A percentile compares a stretch with the other conserved stretches of the same genome.
Conservation (phyloP, 35 echinoderm and acorn worm genomes). For the Eucidaris tribuloides region DNA sequence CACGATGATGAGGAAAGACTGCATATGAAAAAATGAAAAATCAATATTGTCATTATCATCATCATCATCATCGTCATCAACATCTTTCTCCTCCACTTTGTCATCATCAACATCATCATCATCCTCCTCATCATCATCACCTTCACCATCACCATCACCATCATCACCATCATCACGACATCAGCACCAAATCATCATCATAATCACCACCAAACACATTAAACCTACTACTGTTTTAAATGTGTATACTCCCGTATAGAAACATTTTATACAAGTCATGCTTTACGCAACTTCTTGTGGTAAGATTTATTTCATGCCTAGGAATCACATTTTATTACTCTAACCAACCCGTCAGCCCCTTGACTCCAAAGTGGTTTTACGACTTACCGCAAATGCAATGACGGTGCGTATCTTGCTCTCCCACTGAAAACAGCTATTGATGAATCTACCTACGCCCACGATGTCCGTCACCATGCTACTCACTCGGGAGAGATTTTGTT, state of each 20-base stretch:
- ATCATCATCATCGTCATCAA: neutral
- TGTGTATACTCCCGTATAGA: too few relatives aligned
- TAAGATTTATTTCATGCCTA: too few relatives aligned
- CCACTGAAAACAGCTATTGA: slow-evolving; percentile 99
- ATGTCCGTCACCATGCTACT: slow-evolving; percentile 58
- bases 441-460: slow-evolving; percentile 73
- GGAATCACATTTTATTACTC: too few relatives aligned
- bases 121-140: neutral
- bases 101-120: neutral
- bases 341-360: too few relatives aligned
- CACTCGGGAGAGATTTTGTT: slow-evolving; percentile 77
- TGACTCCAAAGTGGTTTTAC: too few relatives aligned
- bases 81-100: neutral
- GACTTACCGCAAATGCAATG: slow-evolving; percentile 90
- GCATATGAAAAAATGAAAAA: slow-evolving; percentile 1
- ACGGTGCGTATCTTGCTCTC: slow-evolving; percentile 87
- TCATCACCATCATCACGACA: neutral
- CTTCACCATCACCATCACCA: neutral
- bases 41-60: neutral
- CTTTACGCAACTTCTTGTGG: too few relatives aligned
- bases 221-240: too few relatives aligned
- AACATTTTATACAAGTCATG: too few relatives aligned
- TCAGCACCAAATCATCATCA: neutral
- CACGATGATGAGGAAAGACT: slow-evolving; percentile 87
- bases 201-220: neutral